These are phyloP conservation scores for Rhinichthys osculus DNA, from an alignment of 2,797 vertebrate genomes.

Conservation along the genomic window DNA sequence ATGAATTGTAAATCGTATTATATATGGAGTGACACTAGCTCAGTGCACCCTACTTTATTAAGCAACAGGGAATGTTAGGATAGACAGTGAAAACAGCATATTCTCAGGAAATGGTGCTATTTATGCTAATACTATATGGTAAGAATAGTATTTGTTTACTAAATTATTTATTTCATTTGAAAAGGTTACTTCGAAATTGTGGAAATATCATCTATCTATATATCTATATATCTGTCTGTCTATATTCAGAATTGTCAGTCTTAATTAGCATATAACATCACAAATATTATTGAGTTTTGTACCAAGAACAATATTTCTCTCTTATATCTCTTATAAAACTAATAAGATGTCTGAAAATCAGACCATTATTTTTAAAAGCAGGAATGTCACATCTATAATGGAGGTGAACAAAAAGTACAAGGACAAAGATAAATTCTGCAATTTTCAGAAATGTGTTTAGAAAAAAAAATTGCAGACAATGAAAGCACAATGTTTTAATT, in stretches of 20 bases:
- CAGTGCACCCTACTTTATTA: background rate
- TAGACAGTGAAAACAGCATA: background rate
- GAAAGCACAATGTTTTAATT: slow-evolving; percentile 12
- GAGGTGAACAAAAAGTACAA: slow-evolving; percentile 7
- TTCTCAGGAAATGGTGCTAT: background rate
- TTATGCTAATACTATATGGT: background rate
- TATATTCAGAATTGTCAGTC: background rate
- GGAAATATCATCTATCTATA: too few species aligned
- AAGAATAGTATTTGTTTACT: background rate
- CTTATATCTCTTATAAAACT: background rate
- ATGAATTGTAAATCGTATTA: background rate
- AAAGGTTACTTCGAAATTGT: background rate
- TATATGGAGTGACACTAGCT: slow-evolving; percentile 7
- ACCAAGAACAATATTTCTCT: background rate
- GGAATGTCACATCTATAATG: background rate
- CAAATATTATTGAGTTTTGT: background rate
- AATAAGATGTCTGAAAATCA: background rate
- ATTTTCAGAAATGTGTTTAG: background rate
- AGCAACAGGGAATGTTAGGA: background rate
- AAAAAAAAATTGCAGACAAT: background rate
- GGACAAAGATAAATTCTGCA: background rate
- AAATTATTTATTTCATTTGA: background rate
- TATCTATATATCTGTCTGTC: background rate
- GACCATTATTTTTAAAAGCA: background rate
- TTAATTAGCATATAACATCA: background rate